Conservation (phyloP, 2,888 invertebrate species). For the Melitaea athalia region DNA sequence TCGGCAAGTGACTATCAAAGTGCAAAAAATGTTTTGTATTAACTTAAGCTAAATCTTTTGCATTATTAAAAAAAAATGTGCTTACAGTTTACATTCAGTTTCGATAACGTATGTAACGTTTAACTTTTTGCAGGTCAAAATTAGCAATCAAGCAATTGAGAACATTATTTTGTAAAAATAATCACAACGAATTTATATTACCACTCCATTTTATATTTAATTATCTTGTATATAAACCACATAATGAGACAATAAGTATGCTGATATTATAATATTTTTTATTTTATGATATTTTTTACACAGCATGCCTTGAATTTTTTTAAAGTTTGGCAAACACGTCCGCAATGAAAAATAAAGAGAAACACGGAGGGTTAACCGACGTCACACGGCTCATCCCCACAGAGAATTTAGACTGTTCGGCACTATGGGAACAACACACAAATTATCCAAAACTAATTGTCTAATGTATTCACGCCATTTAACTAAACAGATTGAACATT, state of each 20-base stretch:
- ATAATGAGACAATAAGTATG: no score
- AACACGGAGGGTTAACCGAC: constrained; percentile 56
- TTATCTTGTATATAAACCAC: no score
- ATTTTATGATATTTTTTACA: no score
- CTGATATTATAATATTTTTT: no score
- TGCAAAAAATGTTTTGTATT: constrained; percentile 21
- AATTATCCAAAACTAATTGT: constrained; percentile 75
- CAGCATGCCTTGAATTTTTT: background rate
- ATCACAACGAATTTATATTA: no score
- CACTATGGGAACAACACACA: constrained; percentile 78
- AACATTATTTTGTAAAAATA: no score
- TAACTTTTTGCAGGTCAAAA: no score
- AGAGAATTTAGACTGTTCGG: constrained; percentile 32
- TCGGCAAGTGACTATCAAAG: constrained; percentile 56
- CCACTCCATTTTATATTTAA: no score
- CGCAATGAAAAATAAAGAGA: constrained; percentile 44
- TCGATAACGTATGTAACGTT: no score
- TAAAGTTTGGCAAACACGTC: constrained; percentile 49
- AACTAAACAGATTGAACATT: constrained; percentile 65
- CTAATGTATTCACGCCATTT: constrained; percentile 73
- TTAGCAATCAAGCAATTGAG: no score
- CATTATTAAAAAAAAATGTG: background rate
- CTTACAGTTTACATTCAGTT: no score
- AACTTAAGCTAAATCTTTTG: background rate
- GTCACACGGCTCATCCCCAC: constrained; percentile 50